Base-by-base conservation (phyloP, 2,888 invertebrate species). In the Lycaena phlaeas region DNA sequence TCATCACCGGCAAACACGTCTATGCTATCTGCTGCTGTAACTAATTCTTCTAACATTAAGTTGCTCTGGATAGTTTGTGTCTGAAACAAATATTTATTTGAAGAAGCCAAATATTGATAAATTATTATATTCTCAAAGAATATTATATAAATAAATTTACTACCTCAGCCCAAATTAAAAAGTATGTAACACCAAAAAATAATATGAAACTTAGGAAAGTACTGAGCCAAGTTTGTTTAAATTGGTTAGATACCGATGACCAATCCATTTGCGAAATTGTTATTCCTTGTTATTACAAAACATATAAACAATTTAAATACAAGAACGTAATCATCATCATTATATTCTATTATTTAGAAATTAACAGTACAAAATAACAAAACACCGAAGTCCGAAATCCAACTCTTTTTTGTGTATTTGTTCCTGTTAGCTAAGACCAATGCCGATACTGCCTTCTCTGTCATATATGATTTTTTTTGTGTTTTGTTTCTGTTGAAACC, bases 91-190 rank as follows among this genome's bases (percentile, higher is more conserved):
- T 11, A 27, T 4, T 25, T 10, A n/a, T 18, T 3, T 11, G 18
- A 4, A 18, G 10, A n/a, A n/a, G n/a, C n/a, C n/a, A n/a, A n/a
- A n/a, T n/a, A n/a, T n/a, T n/a, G n/a, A n/a, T n/a, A n/a, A n/a
- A n/a, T n/a, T n/a, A n/a, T n/a, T n/a, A n/a, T n/a, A n/a, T n/a
- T n/a, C n/a, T 14, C 17, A 14, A 11, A 14, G 15, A 41, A 28
- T n/a, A 14, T 17, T 36, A 12, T n/a, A 11, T 39, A 7, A 25
- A 2, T 30, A 27, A 14, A 27, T 36, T 28, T 17, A 42, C 34
- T 78, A 93, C 94, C 88, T 96, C 96, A 67, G 95, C 94, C 93
- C 93, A 95, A 61, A 92, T 87, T 37, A 95, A 77, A 14, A 95
- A 85, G 58, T 87, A 89, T 51, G 89, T 87, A 22, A 93, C 93